Evolutionary conservation across 2,797 vertebrate species (phyloP).

Genomic region (Oophaga sylvatica): DNA sequence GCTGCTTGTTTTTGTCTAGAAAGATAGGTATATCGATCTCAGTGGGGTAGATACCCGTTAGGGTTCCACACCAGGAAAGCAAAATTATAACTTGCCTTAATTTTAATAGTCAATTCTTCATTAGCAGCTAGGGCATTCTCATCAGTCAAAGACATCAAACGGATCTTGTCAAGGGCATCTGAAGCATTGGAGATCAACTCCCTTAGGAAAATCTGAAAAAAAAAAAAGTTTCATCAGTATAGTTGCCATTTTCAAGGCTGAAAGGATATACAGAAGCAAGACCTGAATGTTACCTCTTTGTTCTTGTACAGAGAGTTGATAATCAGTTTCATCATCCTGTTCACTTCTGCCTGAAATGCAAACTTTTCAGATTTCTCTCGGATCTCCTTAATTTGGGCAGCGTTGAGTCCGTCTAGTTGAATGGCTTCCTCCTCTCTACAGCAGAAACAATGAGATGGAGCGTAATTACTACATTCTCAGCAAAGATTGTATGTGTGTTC

Average conservation of each 20-base stretch:
- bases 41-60: too few species aligned
- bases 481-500: not conserved
- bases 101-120: slow-evolving; percentile 95
- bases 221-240: not conserved
- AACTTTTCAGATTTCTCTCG: slow-evolving; percentile 97
- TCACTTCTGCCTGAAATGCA: slow-evolving; percentile 96
- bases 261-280: not conserved
- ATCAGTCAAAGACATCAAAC: slow-evolving; percentile 90
- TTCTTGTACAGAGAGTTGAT: slow-evolving; percentile 99
- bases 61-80: too few species aligned
- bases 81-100: slow-evolving; percentile 81
- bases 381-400: slow-evolving; percentile 95
- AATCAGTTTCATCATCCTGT: slow-evolving; percentile 99
- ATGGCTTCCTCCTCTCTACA: slow-evolving; percentile 95
- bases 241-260: not conserved
- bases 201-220: slow-evolving; percentile 91
- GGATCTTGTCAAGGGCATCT: slow-evolving; percentile 96
- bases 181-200: slow-evolving; percentile 98
- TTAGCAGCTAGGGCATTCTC: slow-evolving; percentile 87
- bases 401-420: slow-evolving; percentile 94
- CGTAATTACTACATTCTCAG: not conserved
- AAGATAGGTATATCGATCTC: too few species aligned
- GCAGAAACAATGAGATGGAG: not conserved
- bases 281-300: slow-evolving; percentile 84
- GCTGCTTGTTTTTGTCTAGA: too few species aligned